Evolutionary conservation across 2,797 vertebrate genomes (phyloP).

Genomic region (Zalophus californianus): DNA sequence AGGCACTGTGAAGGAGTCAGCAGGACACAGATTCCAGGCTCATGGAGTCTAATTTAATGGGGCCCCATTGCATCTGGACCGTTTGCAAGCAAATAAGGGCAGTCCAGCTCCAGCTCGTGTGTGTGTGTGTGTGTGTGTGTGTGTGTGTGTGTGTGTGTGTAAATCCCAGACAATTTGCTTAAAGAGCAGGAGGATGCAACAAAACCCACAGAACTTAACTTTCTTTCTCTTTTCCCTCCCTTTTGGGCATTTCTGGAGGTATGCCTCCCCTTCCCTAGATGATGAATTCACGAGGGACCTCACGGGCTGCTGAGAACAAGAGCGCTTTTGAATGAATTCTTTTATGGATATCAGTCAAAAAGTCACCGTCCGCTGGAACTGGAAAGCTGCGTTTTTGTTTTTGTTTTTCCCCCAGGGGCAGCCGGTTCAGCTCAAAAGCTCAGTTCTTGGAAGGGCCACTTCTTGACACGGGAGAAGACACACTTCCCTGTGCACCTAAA

Average conservation of each 20-base stretch:
- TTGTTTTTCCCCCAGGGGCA: background rate
- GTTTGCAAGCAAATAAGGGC: slow-evolving; percentile 59
- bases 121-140: background rate
- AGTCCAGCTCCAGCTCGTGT: background rate
- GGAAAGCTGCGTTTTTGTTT: background rate
- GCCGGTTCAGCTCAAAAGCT: background rate
- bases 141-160: background rate
- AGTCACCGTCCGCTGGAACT: background rate
- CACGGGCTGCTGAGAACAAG: background rate
- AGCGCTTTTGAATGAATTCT: background rate
- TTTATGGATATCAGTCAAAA: background rate
- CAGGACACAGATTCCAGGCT: background rate
- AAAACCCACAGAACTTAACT: background rate
- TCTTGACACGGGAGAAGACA: slow-evolving; percentile 66
- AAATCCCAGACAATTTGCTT: slow-evolving; percentile 47
- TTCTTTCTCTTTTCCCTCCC: background rate
- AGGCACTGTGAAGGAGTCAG: background rate
- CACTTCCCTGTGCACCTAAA: slow-evolving; percentile 66
- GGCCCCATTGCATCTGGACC: slow-evolving; percentile 10
- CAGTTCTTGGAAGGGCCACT: slow-evolving; percentile 45
- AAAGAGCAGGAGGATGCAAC: background rate
- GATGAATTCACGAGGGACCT: background rate
- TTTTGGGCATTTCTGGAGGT: fast-evolving
- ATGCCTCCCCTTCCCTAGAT: fast-evolving
- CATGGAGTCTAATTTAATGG: background rate